Conservation (phyloP, 2,888 invertebrate species). For the Trichacis sp. region DNA sequence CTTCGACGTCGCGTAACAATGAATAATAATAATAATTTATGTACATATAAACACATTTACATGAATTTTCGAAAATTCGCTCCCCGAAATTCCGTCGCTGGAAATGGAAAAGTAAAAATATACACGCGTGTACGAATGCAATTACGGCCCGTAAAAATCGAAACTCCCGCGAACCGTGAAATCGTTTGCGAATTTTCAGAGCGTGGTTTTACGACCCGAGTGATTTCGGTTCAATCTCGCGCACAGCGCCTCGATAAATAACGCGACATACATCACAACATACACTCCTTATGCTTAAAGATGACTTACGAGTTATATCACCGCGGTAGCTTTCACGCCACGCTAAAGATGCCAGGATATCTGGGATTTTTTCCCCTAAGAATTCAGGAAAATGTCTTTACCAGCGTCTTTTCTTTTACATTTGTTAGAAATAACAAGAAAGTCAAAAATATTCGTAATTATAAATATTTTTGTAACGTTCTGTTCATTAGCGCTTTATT, state of each 20-base stretch:
- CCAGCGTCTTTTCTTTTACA: no score
- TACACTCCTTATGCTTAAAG: slow-evolving; percentile 32
- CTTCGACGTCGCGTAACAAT: slow-evolving; percentile 51
- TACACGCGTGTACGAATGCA: no score
- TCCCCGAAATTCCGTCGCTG: neutral
- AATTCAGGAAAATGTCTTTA: no score
- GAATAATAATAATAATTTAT: slow-evolving; percentile 59
- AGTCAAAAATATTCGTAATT: no score
- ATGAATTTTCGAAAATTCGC: slow-evolving; percentile 50
- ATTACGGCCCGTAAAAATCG: no score
- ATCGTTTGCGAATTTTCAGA: neutral
- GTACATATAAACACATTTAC: slow-evolving; percentile 68
- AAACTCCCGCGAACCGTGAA: no score
- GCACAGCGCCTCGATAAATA: slow-evolving; percentile 24
- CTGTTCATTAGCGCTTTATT: no score
- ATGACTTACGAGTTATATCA: slow-evolving; percentile 55
- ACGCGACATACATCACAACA: neutral
- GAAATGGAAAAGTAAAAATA: neutral
- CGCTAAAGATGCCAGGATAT: neutral
- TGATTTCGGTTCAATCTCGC: slow-evolving; percentile 15
- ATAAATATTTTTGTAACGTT: no score
- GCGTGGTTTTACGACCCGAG: neutral
- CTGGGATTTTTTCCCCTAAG: no score
- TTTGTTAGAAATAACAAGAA: no score
- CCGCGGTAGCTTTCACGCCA: slow-evolving; percentile 32